Base-by-base conservation (phyloP, 2,888 invertebrate genomes). In the Serrognathus titanus region DNA sequence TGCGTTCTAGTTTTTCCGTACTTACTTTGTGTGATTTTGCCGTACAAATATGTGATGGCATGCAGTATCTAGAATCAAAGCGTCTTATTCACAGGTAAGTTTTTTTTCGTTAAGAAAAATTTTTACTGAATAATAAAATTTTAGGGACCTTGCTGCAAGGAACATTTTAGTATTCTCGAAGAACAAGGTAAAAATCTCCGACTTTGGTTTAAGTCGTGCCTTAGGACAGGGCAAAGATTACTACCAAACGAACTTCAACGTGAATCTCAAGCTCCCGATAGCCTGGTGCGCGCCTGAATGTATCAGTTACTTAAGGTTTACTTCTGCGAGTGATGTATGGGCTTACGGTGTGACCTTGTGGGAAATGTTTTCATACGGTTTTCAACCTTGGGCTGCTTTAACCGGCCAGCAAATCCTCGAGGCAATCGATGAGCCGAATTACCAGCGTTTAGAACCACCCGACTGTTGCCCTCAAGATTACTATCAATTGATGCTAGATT, bases 201-300 rank as follows among this genome's bases (percentile, higher is more conserved):
- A 99, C 75, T 97, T 99, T 78, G 98, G 98, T 3, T 78, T 99
- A 51, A 97, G 97, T 0, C 84, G 97, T 53, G 97, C 97, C 0
- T 79, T 99, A 52, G 97, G 98, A 2, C 94, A 95, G 48, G 98
- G 97, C 31, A 98, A 98, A 77, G 97, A 99, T 77, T 99, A 99
- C 75, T 99, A 99, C 75, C 96, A 97, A 77, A 97, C 96, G 3
- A 97, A 98, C 80, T 97, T 97, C 75, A 96, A 94, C 75, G 95
- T 97, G 38, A 96, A 96, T 80, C 83, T 98, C 58, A 97, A 97
- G 78, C 80, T 99, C 56, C 98, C 98, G 1, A 97, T 98, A 63
- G 98, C 98, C 2, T 98, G 98, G 98, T 97, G 97, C 81, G 97
- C 98, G 0, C 97, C 98, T 0, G 98, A 99, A 78, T 96, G 95